Conservation (phyloP, 2,888 invertebrate species). For the Drosophila atroscutellata region DNA sequence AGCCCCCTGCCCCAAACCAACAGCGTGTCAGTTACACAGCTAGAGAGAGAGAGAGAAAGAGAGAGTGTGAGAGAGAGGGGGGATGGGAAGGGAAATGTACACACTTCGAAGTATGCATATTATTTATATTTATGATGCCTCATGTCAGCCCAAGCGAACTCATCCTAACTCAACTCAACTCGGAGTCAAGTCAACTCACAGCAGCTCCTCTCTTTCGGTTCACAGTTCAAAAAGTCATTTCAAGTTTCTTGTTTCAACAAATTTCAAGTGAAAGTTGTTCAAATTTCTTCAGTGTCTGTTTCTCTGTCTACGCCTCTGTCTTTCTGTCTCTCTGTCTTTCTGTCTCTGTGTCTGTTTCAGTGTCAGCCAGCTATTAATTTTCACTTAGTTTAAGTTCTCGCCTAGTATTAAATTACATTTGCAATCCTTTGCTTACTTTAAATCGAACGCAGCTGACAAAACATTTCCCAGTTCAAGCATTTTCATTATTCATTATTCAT, state of each 20-base stretch:
- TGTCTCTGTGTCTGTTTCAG: constrained; percentile 14
- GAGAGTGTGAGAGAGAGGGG: constrained; percentile 5
- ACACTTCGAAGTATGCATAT: constrained; percentile 39
- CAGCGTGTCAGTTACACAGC: constrained; percentile 64
- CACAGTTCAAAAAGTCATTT: constrained; percentile 79
- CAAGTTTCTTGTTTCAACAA: constrained; percentile 74
- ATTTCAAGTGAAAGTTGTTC: constrained; percentile 77
- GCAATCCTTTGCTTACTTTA: constrained; percentile 52
- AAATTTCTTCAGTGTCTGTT: not conserved
- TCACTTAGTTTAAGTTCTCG: constrained; percentile 68
- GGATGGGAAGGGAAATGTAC: not conserved
- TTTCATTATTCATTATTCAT: constrained; percentile 22
- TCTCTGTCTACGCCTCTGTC: constrained; percentile 1
- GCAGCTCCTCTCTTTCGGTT: constrained; percentile 50
- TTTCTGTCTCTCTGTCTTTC: not conserved
- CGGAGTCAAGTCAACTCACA: constrained; percentile 16
- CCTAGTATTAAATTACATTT: constrained; percentile 67
- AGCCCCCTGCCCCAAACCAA: constrained; percentile 14
- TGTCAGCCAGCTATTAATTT: constrained; percentile 66
- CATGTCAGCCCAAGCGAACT: constrained; percentile 21
- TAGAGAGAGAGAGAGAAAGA: constrained; percentile 22
- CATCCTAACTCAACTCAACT: constrained; percentile 26
- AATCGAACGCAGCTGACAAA: constrained; percentile 77
- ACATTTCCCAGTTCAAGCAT: constrained; percentile 55
- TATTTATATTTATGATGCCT: constrained; percentile 58